Conservation (phyloP, 2,888 invertebrate species). For the Empis stercorea region DNA sequence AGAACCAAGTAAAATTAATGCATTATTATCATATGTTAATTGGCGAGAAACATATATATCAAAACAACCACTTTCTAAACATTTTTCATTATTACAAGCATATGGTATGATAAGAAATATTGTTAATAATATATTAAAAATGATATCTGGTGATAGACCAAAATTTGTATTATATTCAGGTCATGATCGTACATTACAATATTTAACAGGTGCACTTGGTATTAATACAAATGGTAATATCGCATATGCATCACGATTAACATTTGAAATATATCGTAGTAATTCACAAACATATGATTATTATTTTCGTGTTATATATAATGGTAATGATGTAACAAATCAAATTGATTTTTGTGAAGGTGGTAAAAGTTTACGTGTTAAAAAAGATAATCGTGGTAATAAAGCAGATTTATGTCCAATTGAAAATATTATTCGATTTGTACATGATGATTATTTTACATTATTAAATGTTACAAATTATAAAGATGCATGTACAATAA, state of each 20-base stretch:
- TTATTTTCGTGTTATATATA: slow-evolving; percentile 71
- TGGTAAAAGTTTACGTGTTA: slow-evolving; percentile 41
- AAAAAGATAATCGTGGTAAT: slow-evolving; percentile 38
- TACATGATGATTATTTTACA: slow-evolving; percentile 76
- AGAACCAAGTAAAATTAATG: slow-evolving; percentile 58
- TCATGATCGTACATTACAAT: slow-evolving; percentile 82
- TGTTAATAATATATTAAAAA: slow-evolving; percentile 65
- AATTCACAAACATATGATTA: slow-evolving; percentile 49
- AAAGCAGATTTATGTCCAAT: slow-evolving; percentile 63
- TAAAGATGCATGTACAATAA: slow-evolving; percentile 59
- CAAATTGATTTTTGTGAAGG: slow-evolving; percentile 67
- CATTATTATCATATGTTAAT: slow-evolving; percentile 68
- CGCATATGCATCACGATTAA: slow-evolving; percentile 74
- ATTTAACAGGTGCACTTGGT: slow-evolving; percentile 68
- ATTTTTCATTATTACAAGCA: slow-evolving; percentile 57
- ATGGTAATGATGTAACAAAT: slow-evolving; percentile 76
- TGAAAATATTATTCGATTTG: slow-evolving; percentile 73
- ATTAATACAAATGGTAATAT: slow-evolving; percentile 47
- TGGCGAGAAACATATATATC: slow-evolving; percentile 59
- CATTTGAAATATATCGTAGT: slow-evolving; percentile 77
- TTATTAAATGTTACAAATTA: slow-evolving; percentile 77
- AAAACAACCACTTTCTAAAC: slow-evolving; percentile 43
- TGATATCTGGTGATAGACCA: slow-evolving; percentile 62
- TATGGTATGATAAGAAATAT: slow-evolving; percentile 76
- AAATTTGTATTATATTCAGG: slow-evolving; percentile 76